Percentiles rank a stretch among this genome's conserved stretches.
Conservation (phyloP, 2,888 invertebrate genomes). For the Drosophila antonietae region DNA sequence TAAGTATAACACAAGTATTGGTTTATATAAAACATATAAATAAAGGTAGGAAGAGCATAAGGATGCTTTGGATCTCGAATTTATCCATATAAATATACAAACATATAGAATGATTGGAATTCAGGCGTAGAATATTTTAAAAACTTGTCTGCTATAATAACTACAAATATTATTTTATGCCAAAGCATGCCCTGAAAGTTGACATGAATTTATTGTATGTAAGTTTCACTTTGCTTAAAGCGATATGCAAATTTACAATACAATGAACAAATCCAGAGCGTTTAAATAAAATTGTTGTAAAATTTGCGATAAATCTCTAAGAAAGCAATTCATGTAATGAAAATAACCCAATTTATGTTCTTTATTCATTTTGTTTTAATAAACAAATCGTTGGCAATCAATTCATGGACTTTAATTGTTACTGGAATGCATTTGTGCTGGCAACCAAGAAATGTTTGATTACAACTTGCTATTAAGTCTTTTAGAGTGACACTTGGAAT, state of each 20-base stretch:
- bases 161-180: no score
- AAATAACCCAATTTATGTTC: not conserved
- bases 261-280: not conserved
- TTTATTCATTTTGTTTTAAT: not conserved
- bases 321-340: not conserved
- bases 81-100: no score
- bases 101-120: no score
- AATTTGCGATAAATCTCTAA: not conserved
- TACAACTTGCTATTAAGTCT: constrained; percentile 22
- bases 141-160: no score
- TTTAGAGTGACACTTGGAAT: constrained; percentile 7
- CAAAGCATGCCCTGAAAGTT: no score
- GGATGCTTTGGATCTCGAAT: not conserved
- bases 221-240: no score
- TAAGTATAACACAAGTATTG: not conserved
- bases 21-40: not conserved
- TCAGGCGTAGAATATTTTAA: no score
- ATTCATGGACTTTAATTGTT: not conserved
- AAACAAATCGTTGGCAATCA: not conserved
- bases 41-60: no score
- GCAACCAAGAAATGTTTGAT: constrained; percentile 17
- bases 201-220: no score
- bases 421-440: constrained; percentile 14
- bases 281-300: not conserved
- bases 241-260: not conserved